Conservation (phyloP, 2,113 vertebrate species). For the Brachyhypopomus gauderio region DNA sequence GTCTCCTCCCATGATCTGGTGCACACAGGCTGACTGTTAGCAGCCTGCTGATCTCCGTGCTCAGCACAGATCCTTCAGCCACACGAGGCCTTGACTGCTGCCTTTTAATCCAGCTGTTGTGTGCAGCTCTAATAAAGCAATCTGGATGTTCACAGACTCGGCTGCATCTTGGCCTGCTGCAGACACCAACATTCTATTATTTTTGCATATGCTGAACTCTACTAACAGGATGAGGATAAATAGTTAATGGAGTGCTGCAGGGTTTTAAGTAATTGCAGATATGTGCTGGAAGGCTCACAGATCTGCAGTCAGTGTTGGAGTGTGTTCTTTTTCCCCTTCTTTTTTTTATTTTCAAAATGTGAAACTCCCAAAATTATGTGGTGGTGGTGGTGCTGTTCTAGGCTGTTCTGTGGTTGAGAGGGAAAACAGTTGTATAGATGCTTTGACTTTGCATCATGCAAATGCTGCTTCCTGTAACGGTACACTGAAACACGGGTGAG, state of each 20-base stretch:
- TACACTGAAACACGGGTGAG: too few relatives aligned
- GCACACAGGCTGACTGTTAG: conserved; percentile 2
- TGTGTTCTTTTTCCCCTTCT: not conserved
- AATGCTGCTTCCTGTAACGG: too few relatives aligned
- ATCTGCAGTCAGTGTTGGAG: not conserved
- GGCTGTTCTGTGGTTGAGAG: too few relatives aligned
- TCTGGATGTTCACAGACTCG: conserved; percentile 29
- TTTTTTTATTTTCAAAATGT: not conserved
- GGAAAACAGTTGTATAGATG: too few relatives aligned
- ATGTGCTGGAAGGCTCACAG: not conserved
- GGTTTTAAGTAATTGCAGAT: conserved; percentile 58
- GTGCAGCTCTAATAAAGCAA: conserved; percentile 21
- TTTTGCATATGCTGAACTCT: conserved; percentile 31
- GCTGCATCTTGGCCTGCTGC: not conserved
- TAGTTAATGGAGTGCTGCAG: conserved; percentile 52
- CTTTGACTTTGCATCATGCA: too few relatives aligned
- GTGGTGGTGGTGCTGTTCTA: too few relatives aligned
- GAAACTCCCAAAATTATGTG: not conserved
- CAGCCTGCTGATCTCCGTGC: not conserved
- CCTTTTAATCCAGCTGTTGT: conserved; percentile 9
- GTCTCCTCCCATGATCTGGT: conserved; percentile 16
- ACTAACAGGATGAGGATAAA: conserved; percentile 39
- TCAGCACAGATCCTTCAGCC: not conserved
- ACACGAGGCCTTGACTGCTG: not conserved
- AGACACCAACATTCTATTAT: not conserved